A percentile compares a stretch with the other conserved stretches of the same genome.
Conservation (phyloP, 2,797 vertebrate species). For the Lates japonicus region DNA sequence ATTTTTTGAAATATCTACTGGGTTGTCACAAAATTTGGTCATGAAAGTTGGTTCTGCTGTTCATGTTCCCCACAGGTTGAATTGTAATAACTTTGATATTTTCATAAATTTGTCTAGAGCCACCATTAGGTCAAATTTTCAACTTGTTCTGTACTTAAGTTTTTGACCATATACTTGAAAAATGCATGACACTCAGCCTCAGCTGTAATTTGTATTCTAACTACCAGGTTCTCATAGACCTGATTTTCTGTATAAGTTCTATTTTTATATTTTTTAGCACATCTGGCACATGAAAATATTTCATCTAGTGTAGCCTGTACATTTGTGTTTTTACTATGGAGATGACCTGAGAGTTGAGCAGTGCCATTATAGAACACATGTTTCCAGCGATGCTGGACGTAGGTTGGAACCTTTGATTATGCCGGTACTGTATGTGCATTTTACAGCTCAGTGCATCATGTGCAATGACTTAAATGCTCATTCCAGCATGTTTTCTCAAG, state of each 20-base stretch:
- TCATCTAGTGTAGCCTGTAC: conserved; percentile 25
- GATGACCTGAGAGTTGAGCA: conserved; percentile 11
- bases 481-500: conserved; percentile 46
- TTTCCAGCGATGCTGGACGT: conserved; percentile 46
- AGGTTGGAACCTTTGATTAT: conserved; percentile 45
- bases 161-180: background rate
- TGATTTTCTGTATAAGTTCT: background rate
- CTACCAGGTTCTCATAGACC: background rate
- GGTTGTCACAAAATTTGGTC: too few relatives aligned
- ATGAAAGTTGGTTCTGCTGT: too few relatives aligned
- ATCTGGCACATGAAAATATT: conserved; percentile 11
- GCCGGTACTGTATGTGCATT: conserved; percentile 43
- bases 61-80: too few relatives aligned
- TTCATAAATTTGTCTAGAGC: too few relatives aligned
- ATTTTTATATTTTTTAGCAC: background rate
- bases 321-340: conserved; percentile 14
- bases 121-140: too few relatives aligned
- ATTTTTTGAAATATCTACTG: too few relatives aligned
- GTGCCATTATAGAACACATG: conserved; percentile 36
- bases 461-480: conserved; percentile 40
- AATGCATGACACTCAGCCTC: background rate
- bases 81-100: too few relatives aligned
- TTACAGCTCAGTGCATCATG: conserved; percentile 47
- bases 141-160: too few relatives aligned
- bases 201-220: background rate